Evolutionary conservation across 1,140 invertebrate species (phyloP), one percentile per base, ranked within the genome.

Genomic region (Andricus grossulariae): DNA sequence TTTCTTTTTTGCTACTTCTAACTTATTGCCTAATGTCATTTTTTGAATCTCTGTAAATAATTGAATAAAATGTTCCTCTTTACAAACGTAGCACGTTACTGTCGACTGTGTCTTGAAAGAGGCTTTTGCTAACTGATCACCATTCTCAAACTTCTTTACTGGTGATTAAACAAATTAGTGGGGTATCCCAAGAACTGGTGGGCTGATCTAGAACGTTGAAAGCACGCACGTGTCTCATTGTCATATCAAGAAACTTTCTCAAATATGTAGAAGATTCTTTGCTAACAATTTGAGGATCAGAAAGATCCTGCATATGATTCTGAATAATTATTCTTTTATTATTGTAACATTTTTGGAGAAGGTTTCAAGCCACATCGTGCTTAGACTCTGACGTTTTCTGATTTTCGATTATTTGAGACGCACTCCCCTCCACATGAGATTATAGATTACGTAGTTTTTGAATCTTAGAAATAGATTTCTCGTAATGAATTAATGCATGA

Each of bases 341-440:
- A n/a, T 91, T 85, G 72, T 86, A 91, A 16, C 88, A 79, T 21
- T 84, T 74, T 51, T 85, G 84, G 50, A 91, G 78, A 39, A 87
- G 51, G 10, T 87, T 75, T 85, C 86, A 88, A 2, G 88, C 88
- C 18, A 83, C 57, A 5, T 21, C 21, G 75, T 91, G 90, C 81
- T 90, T 91, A 19, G 73, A 78, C 8, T 84, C 83, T 1, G 85
- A 85, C 13, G 84, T 80, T 74, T 85, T 77, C 7, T 89, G 74
- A n/a, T 85, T 77, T 55, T 81, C 55, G 51, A 90, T 85, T 6
- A 54, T 54, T 18, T 54, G n/a, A 16, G 52, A 16, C 16, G 52
- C 52, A 54, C 19, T 54, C 1, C n/a, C 52, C n/a, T 54, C 19
- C 52, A 54, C 52, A 15, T 54, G 19, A 54, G 52, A 54, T 16